Evolutionary conservation across 2,797 vertebrate genomes (phyloP), one percentile per base, ranked within the genome.

Genomic region (Enteromius anoplus): DNA sequence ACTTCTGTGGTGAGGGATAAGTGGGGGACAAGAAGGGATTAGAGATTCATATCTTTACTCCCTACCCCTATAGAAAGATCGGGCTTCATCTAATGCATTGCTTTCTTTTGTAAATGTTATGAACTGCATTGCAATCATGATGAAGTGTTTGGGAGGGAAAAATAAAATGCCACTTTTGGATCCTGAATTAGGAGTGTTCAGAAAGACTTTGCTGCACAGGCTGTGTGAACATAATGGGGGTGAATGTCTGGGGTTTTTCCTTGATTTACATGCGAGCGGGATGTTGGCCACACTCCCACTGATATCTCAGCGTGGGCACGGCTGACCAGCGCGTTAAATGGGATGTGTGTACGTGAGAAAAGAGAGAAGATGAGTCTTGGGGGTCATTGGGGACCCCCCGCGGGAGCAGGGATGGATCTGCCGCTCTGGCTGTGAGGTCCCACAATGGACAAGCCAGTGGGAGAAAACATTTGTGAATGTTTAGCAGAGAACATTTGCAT

Each of bases 241-340:
- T 82, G 14, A 75, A 81, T 62, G 51, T 15, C 62, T 77, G 26
- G 23, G 34, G 2, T 65, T 78, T 21, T 86, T 68, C 42, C 14
- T 68, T 72, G 81, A 85, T 76, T 84, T 84, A 55, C 71, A 87
- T 87, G 84, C 51, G 71, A 86, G 85, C 75, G 32, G 79, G 84
- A 84, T 77, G 62, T 58, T 8, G 84, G 81, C 45, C 62, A 80
- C 71, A 71, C 87, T 90, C 86, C 88, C 86, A 90, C 86, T 84
- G 49, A 86, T 70, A 73, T 37, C 73, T 73, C 40, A 77, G 82
- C 83, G 73, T 82, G 84, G 82, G 77, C 78, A 78, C 14, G 9
- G 40, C 68, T 83, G 75, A 81, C 14, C 49, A 69, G 70, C 21
- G 69, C 68, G 75, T 70, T 34, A 34, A 70, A 29, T 55, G 51